Percentiles rank a stretch among this genome's conserved stretches.
Conservation (phyloP, 2,888 invertebrate genomes). For the Willowsia nigromaculata region DNA sequence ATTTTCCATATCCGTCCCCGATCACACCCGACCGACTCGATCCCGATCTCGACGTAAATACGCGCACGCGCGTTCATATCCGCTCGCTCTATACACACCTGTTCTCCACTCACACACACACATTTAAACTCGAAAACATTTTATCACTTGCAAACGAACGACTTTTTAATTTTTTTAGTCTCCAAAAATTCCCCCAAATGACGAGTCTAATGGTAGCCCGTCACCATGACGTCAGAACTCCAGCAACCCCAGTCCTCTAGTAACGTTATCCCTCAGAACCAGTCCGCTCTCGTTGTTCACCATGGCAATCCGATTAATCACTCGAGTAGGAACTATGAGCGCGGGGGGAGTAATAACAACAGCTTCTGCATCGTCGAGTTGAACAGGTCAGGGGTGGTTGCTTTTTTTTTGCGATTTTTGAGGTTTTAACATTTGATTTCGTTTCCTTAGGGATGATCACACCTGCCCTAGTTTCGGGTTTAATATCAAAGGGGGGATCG, state of each 20-base stretch:
- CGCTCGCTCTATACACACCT: neutral
- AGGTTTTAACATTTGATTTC: no score
- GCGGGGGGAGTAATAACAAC: conserved; percentile 17
- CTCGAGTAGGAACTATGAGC: neutral
- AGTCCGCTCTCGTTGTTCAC: neutral
- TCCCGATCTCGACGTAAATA: neutral
- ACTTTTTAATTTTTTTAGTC: no score
- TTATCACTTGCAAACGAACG: no score
- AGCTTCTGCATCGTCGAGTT: conserved; percentile 56
- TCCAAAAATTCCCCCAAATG: neutral
- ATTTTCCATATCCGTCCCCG: no score
- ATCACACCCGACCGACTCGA: neutral
- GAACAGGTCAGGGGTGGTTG: no score
- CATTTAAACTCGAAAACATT: neutral
- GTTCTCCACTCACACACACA: no score
- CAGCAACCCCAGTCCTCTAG: neutral
- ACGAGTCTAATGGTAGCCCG: neutral
- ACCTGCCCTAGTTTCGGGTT: conserved; percentile 74
- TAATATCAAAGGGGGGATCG: conserved; percentile 77
- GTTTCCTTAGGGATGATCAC: conserved; percentile 51
- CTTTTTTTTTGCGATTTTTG: no score
- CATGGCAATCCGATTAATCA: neutral
- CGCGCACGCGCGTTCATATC: neutral
- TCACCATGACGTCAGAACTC: neutral
- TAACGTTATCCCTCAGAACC: neutral